Evolutionary conservation across 2,113 vertebrate genomes (phyloP), one percentile per base, ranked within the genome.

Genomic region (Haemorhous mexicanus): DNA sequence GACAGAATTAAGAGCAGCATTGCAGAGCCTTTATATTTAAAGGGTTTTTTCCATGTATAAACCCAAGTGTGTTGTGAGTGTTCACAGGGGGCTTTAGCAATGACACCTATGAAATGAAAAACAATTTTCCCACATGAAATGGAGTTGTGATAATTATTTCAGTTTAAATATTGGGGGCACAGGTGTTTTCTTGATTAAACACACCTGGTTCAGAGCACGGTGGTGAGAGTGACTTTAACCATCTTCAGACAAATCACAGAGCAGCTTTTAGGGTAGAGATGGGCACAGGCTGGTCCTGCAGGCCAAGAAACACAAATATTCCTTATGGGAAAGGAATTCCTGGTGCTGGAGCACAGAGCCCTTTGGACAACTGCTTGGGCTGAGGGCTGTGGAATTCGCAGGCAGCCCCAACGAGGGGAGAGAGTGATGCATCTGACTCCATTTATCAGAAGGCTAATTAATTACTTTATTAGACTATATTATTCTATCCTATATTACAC

Each of bases 21-120:
- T 78, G 50, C 74, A 97, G n/a, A 95, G 37, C 84, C 81, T 95
- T 95, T 69, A 76, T 82, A 87, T 87, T 81, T 79, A 95, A 95
- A 93, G 64, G 68, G 30, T 21, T 23, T 68, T 81, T 69, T 82
- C 79, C 22, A 35, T 22, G 18, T 62, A n/a, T 58, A 77, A 87
- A 66, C 37, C 58, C 2, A 3, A 63, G 72, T 90, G 87, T 87
- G 69, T 76, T 91, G 69, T 84, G 89, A 87, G 22, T 49, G 39
- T 82, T 88, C 77, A n/a, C 1, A 28, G 44, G 16, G 44, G 74
- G 4, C 66, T 91, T 84, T 39, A 82, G 49, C 49, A 87, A 62
- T 49, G 56, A 82, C 37, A 59, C 13, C 16, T 30, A 7, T 10
- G 49, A 80, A 72, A 91, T 17, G 24, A 46, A 56, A 26, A 74